Base-by-base conservation (phyloP, 2,888 invertebrate genomes). In the Dryobotodes eremita region DNA sequence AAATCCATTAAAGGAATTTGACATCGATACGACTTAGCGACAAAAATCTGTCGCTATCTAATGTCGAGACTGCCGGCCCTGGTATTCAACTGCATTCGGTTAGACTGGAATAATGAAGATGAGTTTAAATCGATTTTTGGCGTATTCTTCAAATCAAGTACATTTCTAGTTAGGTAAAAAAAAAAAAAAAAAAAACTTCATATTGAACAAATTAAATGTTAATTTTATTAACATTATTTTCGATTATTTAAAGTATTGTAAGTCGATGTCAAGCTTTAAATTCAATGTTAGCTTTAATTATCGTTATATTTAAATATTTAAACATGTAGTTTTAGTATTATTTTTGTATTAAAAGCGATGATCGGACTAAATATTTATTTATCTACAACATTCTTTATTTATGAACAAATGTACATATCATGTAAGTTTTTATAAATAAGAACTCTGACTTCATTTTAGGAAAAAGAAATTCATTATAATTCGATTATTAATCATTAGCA, bases 251-350 rank as follows among this genome's bases (percentile, higher is more conserved):
- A 89, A 85, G 88, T 92, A 91, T 89, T 92, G 90, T 94, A 95
- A 95, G 95, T 96, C 92, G 94, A 94, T 95, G 93, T 94, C 92
- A 96, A 96, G 96, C 96, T 97, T 97, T 97, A 97, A 97, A 96
- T 96, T 96, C 92, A 94, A 95, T 95, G 92, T 96, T 96, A 97
- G 96, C 96, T 97, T 97, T 97, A 97, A 96, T 96, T 95, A 95
- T 92, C 84, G 89, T 91, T 95, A 94, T 94, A 93, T 90, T 90
- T 93, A 92, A 92, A 77, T 92, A 93, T 93, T 93, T 91, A 92
- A 92, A 88, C 72, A 77, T 79, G 77, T 89, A 90, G 68, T 80
- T 75, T 77, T 84, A 91, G 86, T 79, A 85, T 86, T 81, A 83
- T 86, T 80, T 86, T 69, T 84, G 83, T 70, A 82, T 85, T 80